Evolutionary conservation across 2,797 vertebrate genomes (phyloP).

Genomic region (Melanotaenia pygmaea): DNA sequence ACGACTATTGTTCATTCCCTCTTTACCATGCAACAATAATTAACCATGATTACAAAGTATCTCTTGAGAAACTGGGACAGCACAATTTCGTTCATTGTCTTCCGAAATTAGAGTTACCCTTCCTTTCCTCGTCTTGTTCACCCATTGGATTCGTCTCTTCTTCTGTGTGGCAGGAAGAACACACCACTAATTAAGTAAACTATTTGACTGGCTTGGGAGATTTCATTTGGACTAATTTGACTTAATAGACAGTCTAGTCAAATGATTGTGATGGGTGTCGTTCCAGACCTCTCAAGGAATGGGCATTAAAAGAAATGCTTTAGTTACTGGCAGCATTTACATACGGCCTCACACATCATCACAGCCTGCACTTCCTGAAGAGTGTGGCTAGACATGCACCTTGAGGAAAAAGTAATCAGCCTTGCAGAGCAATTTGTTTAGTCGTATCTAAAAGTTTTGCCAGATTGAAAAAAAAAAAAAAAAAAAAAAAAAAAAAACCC

Average conservation of each 20-base stretch:
- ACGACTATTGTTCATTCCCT: slow-evolving; percentile 60
- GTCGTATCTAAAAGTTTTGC: slow-evolving; percentile 51
- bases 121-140: slow-evolving; percentile 50
- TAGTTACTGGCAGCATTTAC: slow-evolving; percentile 50
- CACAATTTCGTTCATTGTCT: slow-evolving; percentile 76
- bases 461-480: slow-evolving; percentile 48
- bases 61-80: slow-evolving; percentile 81
- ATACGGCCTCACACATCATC: slow-evolving; percentile 49
- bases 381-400: slow-evolving; percentile 27
- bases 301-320: slow-evolving; percentile 40
- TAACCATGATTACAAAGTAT: slow-evolving; percentile 80
- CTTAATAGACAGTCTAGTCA: slow-evolving; percentile 66
- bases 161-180: slow-evolving; percentile 53
- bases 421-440: slow-evolving; percentile 57
- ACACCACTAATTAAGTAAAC: slow-evolving; percentile 70
- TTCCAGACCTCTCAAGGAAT: slow-evolving; percentile 47
- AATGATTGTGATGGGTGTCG: slow-evolving; percentile 52
- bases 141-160: slow-evolving; percentile 64
- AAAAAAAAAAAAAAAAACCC: slow-evolving; percentile 17
- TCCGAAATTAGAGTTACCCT: slow-evolving; percentile 75
- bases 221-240: slow-evolving; percentile 66
- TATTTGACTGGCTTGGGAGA: slow-evolving; percentile 68
- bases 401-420: slow-evolving; percentile 48
- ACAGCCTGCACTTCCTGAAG: slow-evolving; percentile 42
- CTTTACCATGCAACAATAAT: slow-evolving; percentile 75